Evolutionary conservation across 2,888 invertebrate genomes (phyloP).

Genomic region (Stratiomys singularior): DNA sequence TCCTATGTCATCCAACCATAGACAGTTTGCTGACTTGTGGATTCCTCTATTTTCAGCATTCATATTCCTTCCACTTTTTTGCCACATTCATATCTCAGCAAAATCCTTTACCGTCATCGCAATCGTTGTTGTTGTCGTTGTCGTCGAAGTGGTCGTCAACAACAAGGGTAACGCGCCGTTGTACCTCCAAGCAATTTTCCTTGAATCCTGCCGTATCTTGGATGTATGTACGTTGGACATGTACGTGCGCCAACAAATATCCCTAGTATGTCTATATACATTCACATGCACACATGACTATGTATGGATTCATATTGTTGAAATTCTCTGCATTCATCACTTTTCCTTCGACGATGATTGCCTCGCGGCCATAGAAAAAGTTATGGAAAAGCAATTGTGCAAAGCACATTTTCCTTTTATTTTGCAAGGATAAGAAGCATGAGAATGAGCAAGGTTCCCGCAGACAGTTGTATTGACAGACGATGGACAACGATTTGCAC

Average conservation of each 20-base stretch:
- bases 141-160: neutral
- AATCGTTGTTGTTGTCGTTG: neutral
- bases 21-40: conserved; percentile 45
- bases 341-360: conserved; percentile 39
- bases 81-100: neutral
- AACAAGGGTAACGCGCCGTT: neutral
- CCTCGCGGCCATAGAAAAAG: conserved; percentile 34
- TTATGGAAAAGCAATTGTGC: conserved; percentile 42
- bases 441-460: neutral
- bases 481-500: neutral
- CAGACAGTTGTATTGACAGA: neutral
- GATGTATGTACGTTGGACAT: conserved; percentile 4
- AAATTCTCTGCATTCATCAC: conserved; percentile 38
- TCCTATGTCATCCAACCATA: conserved; percentile 32
- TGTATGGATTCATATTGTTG: no score
- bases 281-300: no score
- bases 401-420: conserved; percentile 18
- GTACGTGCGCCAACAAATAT: no score
- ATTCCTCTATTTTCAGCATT: conserved; percentile 9
- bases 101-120: no score
- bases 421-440: neutral
- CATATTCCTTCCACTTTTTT: conserved; percentile 11
- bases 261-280: no score
- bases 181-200: conserved; percentile 27
- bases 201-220: neutral